A percentile compares a stretch with the other conserved stretches of the same genome.
phyloP scores from a whole-genome alignment of 2,113 vertebrate species.

The Prietella phreatophila region DNA sequence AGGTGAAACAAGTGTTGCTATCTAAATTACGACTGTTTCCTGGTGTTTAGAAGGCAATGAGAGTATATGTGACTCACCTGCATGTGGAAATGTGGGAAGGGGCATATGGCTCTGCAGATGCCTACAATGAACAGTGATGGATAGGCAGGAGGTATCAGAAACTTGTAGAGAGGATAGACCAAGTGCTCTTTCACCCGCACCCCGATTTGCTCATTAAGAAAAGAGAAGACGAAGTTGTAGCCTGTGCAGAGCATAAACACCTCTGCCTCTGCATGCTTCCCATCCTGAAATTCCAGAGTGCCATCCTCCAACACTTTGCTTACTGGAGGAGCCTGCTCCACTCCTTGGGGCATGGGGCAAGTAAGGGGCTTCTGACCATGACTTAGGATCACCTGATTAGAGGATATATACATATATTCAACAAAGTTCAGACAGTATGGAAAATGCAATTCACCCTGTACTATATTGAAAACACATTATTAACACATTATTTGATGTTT shows the following conservation, averaged over 20 bases:
- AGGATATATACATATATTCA: neutral
- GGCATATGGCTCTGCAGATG: conserved; percentile 75
- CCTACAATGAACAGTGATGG: conserved; percentile 78
- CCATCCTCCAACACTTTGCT: conserved; percentile 60
- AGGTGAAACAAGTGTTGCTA: neutral
- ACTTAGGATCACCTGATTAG: conserved; percentile 71
- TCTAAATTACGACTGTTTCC: neutral
- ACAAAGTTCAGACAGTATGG: too few species aligned
- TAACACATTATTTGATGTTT: too few species aligned
- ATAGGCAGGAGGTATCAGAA: conserved; percentile 72
- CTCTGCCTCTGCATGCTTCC: conserved; percentile 58
- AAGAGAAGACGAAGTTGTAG: conserved; percentile 76
- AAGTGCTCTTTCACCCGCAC: conserved; percentile 65
- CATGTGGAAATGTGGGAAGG: conserved; percentile 77
- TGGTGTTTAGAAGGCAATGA: neutral
- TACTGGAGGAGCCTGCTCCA: conserved; percentile 64
- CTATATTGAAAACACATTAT: too few species aligned
- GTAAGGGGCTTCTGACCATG: conserved; percentile 63
- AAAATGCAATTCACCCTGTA: too few species aligned
- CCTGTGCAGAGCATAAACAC: conserved; percentile 79
- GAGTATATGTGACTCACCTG: conserved; percentile 63
- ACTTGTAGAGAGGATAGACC: conserved; percentile 72
- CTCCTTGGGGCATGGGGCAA: conserved; percentile 62
- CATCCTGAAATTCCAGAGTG: conserved; percentile 67
- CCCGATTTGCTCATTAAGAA: conserved; percentile 66